Evolutionary conservation across 2,888 invertebrate species (phyloP).

Genomic region (Thymelicus acteon): DNA sequence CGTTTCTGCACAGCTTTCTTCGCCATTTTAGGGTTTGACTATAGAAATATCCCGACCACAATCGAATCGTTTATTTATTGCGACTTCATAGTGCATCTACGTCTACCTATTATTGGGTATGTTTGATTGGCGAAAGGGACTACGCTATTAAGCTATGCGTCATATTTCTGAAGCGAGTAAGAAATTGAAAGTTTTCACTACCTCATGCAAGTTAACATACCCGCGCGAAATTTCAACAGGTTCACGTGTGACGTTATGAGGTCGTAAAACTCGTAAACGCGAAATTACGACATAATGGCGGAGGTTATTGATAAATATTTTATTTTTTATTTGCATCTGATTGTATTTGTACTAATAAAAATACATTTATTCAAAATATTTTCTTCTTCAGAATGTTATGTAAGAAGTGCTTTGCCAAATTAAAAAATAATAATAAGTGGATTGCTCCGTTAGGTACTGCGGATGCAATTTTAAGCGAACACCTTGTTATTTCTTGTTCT

Average conservation of each 20-base stretch:
- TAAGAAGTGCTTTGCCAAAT: too few relatives aligned
- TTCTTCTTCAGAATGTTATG: too few relatives aligned
- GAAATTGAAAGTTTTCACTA: slow-evolving; percentile 46
- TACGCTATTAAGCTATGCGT: slow-evolving; percentile 36
- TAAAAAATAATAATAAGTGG: too few relatives aligned
- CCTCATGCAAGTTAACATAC: slow-evolving; percentile 42
- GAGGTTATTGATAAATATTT: slow-evolving; percentile 11
- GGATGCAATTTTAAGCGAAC: too few relatives aligned
- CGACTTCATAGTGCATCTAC: slow-evolving; percentile 9
- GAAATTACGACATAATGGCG: slow-evolving; percentile 21
- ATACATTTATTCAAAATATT: neutral
- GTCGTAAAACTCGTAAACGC: slow-evolving; percentile 29
- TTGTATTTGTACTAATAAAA: slow-evolving; percentile 1
- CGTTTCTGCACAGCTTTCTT: slow-evolving; percentile 69
- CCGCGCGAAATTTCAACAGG: slow-evolving; percentile 42
- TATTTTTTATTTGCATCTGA: slow-evolving; percentile 13
- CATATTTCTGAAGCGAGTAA: slow-evolving; percentile 41
- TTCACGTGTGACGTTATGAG: slow-evolving; percentile 26
- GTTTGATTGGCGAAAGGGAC: slow-evolving; percentile 47
- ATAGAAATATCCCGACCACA: slow-evolving; percentile 52
- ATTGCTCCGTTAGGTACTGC: too few relatives aligned
- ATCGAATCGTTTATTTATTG: slow-evolving; percentile 40
- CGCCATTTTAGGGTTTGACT: slow-evolving; percentile 69
- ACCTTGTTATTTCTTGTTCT: too few relatives aligned
- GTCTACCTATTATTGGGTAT: slow-evolving; percentile 38